These are phyloP conservation scores for Rhodeus uyekii DNA, from an alignment of 2,797 vertebrate species.

Conservation along the genomic window DNA sequence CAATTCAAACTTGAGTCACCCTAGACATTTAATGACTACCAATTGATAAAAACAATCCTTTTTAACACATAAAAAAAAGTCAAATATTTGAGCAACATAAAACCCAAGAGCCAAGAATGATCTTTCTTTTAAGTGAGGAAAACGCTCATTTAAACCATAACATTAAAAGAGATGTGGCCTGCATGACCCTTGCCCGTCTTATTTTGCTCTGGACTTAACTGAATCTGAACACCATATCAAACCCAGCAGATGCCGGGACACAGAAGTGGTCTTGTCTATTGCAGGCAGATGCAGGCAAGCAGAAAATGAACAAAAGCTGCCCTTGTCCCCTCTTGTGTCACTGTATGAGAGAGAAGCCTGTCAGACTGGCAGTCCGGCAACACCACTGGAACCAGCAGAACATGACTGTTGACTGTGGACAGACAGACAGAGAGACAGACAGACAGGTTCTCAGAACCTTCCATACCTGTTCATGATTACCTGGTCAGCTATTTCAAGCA, in stretches of 20 bases:
- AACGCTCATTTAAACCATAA: not conserved
- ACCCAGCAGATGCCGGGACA: slow-evolving; percentile 57
- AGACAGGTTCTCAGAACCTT: slow-evolving; percentile 43
- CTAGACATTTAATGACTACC: not conserved
- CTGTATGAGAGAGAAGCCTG: slow-evolving; percentile 48
- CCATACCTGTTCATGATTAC: not conserved
- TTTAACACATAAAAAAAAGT: not conserved
- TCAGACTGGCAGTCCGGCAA: slow-evolving; percentile 44
- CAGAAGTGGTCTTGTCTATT: slow-evolving; percentile 61
- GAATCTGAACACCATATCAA: slow-evolving; percentile 54
- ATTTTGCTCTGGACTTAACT: slow-evolving; percentile 31
- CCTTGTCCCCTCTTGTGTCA: slow-evolving; percentile 58
- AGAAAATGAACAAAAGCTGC: slow-evolving; percentile 62
- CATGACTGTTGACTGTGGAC: slow-evolving; percentile 8
- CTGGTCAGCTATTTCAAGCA: not conserved
- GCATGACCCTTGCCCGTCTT: slow-evolving; percentile 36
- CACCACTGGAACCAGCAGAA: slow-evolving; percentile 23
- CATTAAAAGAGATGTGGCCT: slow-evolving; percentile 30
- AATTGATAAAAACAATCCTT: not conserved
- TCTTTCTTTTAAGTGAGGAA: not conserved
- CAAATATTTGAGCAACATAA: not conserved
- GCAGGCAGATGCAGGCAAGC: slow-evolving; percentile 56
- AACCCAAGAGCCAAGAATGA: not conserved
- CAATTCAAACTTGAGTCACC: not conserved
- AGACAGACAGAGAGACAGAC: slow-evolving; percentile 50